Percentiles rank a stretch among this genome's conserved stretches.
phyloP scores from a whole-genome alignment of 2,888 invertebrate genomes.

The Eudemis profundana region DNA sequence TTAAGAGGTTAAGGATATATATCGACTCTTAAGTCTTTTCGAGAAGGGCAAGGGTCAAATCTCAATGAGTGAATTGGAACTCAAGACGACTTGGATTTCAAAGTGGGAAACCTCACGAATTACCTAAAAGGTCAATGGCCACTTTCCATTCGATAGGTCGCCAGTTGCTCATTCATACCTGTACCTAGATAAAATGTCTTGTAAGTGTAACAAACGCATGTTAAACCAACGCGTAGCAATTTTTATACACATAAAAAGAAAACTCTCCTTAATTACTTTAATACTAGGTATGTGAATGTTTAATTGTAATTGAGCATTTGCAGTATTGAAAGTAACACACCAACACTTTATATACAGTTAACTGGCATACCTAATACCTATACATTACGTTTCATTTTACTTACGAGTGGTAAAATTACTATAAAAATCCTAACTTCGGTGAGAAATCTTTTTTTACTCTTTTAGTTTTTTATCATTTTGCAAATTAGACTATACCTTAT shows the following conservation, averaged over 20 bases:
- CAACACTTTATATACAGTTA: background rate
- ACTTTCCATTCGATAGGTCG: conserved; percentile 13
- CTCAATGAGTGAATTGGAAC: background rate
- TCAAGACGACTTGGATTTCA: background rate
- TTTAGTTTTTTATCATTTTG: too few species aligned
- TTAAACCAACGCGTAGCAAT: background rate
- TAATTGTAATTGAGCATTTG: conserved; percentile 2
- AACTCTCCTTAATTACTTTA: background rate
- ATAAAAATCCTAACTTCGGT: too few species aligned
- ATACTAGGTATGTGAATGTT: background rate
- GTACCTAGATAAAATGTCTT: background rate
- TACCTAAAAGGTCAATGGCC: conserved; percentile 1
- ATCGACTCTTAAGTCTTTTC: background rate
- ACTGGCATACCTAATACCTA: background rate
- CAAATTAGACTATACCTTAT: too few species aligned
- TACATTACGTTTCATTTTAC: too few species aligned
- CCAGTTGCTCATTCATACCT: background rate
- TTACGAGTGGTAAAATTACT: too few species aligned
- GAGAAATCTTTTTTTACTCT: too few species aligned
- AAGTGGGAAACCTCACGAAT: background rate
- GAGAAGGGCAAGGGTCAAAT: background rate
- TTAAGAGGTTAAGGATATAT: background rate
- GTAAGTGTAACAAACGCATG: too few species aligned
- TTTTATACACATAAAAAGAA: background rate
- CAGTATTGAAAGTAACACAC: conserved; percentile 1